A percentile compares a stretch with the other conserved stretches of the same genome.
phyloP scores from a whole-genome alignment of 2,113 vertebrate genomes.

The Talpa occidentalis region DNA sequence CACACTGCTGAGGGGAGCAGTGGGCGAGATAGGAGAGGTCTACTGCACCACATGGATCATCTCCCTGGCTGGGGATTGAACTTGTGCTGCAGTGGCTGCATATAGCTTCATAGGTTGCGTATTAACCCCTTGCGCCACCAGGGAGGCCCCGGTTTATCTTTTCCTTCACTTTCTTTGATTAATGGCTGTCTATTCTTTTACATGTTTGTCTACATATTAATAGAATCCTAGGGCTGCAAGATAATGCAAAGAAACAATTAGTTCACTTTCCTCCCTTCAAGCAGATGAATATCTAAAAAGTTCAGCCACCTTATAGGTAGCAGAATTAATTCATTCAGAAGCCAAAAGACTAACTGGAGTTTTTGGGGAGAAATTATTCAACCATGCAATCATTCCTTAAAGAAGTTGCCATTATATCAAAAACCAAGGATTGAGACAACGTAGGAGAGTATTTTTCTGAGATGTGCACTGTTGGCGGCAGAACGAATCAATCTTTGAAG shows the following conservation, averaged over 20 bases:
- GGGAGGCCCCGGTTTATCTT: too few species aligned
- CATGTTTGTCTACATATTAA: not conserved
- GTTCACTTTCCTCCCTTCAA: not conserved
- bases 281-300: not conserved
- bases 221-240: not conserved
- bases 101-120: too few species aligned
- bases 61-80: too few species aligned
- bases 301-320: not conserved
- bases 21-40: too few species aligned
- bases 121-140: too few species aligned
- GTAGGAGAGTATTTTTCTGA: not conserved
- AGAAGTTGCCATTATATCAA: not conserved
- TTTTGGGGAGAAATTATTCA: not conserved
- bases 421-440: not conserved
- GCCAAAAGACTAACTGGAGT: not conserved
- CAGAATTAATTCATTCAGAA: not conserved
- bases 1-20: too few species aligned
- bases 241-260: not conserved
- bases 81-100: too few species aligned
- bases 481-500: conserved; percentile 30
- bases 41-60: too few species aligned
- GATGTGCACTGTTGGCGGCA: not conserved
- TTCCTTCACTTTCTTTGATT: too few species aligned
- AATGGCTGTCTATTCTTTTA: not conserved
- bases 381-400: not conserved